Evolutionary conservation across 1,140 invertebrate genomes (phyloP).

Genomic region (Bombus waltoni): DNA sequence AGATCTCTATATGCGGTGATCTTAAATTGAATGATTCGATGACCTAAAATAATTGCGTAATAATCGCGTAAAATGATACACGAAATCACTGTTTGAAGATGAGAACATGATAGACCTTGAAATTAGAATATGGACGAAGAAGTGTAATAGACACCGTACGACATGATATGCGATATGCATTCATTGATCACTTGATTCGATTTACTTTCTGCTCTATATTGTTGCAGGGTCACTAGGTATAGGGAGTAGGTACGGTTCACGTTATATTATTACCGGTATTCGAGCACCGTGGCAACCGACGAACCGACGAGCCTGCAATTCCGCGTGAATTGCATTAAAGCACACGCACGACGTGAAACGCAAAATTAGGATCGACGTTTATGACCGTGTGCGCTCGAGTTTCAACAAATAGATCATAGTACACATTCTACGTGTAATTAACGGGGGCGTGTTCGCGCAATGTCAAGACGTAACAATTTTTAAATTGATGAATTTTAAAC

Average conservation of each 20-base stretch:
- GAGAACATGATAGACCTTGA: background rate
- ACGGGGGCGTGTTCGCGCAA: slow-evolving; percentile 41
- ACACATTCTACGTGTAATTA: slow-evolving; percentile 44
- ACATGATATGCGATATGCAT: slow-evolving; percentile 36
- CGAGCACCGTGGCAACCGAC: slow-evolving; percentile 38
- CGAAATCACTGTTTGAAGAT: too few relatives aligned
- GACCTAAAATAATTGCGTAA: background rate
- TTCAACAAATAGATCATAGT: slow-evolving; percentile 44
- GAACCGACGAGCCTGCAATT: slow-evolving; percentile 43
- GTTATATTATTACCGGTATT: slow-evolving; percentile 59
- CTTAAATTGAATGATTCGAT: too few relatives aligned
- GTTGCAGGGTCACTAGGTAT: slow-evolving; percentile 62
- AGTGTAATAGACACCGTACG: too few relatives aligned
- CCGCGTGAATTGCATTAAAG: slow-evolving; percentile 38
- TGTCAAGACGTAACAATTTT: slow-evolving; percentile 20
- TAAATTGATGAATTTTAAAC: slow-evolving; percentile 12
- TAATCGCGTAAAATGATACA: background rate
- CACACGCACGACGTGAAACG: slow-evolving; percentile 16
- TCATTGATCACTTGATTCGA: slow-evolving; percentile 69
- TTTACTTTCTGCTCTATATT: slow-evolving; percentile 68
- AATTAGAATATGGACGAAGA: background rate
- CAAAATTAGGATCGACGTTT: slow-evolving; percentile 57
- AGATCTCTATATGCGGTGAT: background rate
- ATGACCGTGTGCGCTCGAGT: slow-evolving; percentile 35
- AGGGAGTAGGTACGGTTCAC: slow-evolving; percentile 47